Evolutionary conservation across 2,888 invertebrate species (phyloP), one percentile per base, ranked within the genome.

Genomic region (Zeuzera pyrina): DNA sequence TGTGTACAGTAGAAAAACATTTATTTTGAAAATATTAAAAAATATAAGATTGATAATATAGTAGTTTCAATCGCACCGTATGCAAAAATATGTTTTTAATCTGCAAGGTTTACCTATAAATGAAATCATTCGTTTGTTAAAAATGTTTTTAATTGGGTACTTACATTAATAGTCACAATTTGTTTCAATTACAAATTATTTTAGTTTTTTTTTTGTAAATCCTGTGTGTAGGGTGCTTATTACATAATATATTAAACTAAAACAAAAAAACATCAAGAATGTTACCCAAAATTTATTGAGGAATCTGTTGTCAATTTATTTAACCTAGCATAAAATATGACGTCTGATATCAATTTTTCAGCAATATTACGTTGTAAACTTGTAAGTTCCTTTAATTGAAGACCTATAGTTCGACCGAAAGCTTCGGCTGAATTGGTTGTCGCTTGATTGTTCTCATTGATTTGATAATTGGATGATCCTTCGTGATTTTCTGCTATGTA

Each of bases 321-420:
- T 12, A 59, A 29, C 45, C 61, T 49, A 6, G 41, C 62, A 29
- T 47, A 42, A 33, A 52, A 61, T 34, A 64, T 52, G 7, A 61
- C 41, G 11, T 62, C 61, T 0, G 60, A 60, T 7, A 65, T 63
- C n/a, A 65, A 37, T 49, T 62, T 64, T 33, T 64, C 57, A 0
- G 63, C 62, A 14, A 57, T 44, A 13, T 37, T 42, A 32, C 53
- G 41, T 42, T 64, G 63, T 29, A 43, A 33, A 0, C 44, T 38
- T 7, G 42, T 39, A 14, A 63, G 29, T 27, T 57, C 51, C 12
- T 39, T 43, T 5, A 64, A 38, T 31, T 61, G 61, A 0, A 47
- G 35, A 0, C 52, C 56, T 8, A 63, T 13, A 0, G 54, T 50
- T 27, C 34, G 48, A 0, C 58, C 60, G 16, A 46, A 57, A 1